phyloP scores from a whole-genome alignment of 2,113 vertebrate species.

The human (Homo sapiens) region DNA sequence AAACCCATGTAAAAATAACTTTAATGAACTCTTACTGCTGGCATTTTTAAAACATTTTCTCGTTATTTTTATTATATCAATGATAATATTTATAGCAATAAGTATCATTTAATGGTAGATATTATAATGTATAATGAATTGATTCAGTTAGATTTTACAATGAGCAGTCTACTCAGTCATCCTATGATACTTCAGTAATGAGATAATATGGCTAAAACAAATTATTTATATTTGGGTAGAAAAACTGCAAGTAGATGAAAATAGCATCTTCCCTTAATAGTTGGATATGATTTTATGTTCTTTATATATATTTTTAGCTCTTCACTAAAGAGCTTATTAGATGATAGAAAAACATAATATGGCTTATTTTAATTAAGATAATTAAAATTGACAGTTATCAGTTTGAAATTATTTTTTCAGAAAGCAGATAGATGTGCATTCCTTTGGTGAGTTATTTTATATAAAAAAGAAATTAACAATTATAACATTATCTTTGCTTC shows the following conservation, averaged over 20 bases:
- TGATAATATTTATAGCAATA: slow-evolving; percentile 41
- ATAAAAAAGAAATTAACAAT: neutral
- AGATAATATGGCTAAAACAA: slow-evolving; percentile 64
- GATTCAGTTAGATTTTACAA: slow-evolving; percentile 67
- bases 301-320: slow-evolving; percentile 42
- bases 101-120: slow-evolving; percentile 66
- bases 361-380: neutral
- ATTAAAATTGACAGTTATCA: slow-evolving; percentile 53
- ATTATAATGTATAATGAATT: neutral
- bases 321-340: neutral
- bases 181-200: slow-evolving; percentile 41
- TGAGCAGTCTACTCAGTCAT: slow-evolving; percentile 71
- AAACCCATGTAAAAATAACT: neutral
- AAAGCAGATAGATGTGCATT: slow-evolving; percentile 56
- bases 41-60: slow-evolving; percentile 42
- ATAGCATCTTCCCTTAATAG: neutral
- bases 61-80: slow-evolving; percentile 58
- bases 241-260: slow-evolving; percentile 58
- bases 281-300: slow-evolving; percentile 33
- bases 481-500: neutral
- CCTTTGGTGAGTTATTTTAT: neutral
- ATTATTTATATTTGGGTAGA: slow-evolving; percentile 61
- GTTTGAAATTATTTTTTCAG: neutral
- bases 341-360: neutral
- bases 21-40: neutral